Evolutionary conservation across 2,797 vertebrate genomes (phyloP).

Genomic region (Crocidura indochinensis): DNA sequence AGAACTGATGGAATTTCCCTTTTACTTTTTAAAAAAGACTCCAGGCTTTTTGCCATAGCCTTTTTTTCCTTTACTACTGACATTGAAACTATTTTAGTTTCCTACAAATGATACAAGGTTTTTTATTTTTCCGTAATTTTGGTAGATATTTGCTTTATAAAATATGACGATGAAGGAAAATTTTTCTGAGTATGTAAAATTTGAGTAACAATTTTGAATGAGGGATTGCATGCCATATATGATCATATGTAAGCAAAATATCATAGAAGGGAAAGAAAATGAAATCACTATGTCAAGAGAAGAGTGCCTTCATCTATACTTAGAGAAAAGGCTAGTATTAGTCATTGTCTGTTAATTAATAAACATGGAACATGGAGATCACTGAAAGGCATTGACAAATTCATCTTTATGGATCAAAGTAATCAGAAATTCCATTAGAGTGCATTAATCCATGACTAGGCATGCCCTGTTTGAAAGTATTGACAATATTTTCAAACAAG

Average conservation of each 20-base stretch:
- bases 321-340: background rate
- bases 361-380: background rate
- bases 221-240: background rate
- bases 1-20: background rate
- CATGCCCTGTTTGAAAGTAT: background rate
- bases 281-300: background rate
- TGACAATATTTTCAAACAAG: background rate
- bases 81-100: background rate
- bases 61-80: too few relatives aligned
- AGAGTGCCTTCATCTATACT: background rate
- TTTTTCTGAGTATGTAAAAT: background rate
- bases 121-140: too few relatives aligned
- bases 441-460: background rate
- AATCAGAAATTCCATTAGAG: background rate
- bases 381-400: background rate
- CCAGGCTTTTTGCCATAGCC: background rate
- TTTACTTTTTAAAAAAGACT: conserved; percentile 28
- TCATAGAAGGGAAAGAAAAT: background rate
- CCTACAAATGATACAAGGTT: too few relatives aligned
- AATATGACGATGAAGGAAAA: background rate
- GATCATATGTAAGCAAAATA: background rate
- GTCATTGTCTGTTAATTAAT: background rate
- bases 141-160: background rate
- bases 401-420: background rate
- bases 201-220: background rate